phyloP scores from a whole-genome alignment of 2,888 invertebrate genomes.

The Physocephala rufipes region DNA sequence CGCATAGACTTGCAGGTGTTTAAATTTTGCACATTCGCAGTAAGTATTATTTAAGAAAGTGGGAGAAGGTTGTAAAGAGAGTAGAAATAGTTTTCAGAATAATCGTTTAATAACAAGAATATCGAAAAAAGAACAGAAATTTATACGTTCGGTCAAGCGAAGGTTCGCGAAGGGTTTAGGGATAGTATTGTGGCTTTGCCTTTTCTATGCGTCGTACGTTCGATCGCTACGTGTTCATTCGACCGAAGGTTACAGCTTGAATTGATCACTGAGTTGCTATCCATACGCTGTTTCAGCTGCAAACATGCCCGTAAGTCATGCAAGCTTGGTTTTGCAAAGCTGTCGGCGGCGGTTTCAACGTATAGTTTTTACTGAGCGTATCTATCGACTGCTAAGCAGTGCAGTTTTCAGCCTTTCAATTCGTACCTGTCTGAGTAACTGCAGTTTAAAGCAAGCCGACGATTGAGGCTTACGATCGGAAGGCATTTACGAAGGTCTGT shows the following conservation, averaged over 20 bases:
- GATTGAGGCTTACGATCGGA: too few relatives aligned
- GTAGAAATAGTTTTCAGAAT: too few relatives aligned
- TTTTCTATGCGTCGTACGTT: too few relatives aligned
- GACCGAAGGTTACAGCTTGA: background rate
- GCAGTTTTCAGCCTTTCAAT: background rate
- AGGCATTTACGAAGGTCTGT: background rate
- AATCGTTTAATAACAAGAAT: too few relatives aligned
- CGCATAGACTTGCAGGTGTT: slow-evolving; percentile 24
- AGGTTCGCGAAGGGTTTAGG: too few relatives aligned
- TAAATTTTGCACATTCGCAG: slow-evolving; percentile 20
- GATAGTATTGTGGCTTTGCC: too few relatives aligned
- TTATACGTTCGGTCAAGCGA: too few relatives aligned
- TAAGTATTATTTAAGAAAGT: slow-evolving; percentile 16
- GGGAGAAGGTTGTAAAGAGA: background rate
- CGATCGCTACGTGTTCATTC: too few relatives aligned
- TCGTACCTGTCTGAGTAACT: slow-evolving; percentile 29
- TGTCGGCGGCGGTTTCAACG: background rate
- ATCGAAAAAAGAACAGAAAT: slow-evolving; percentile 9
- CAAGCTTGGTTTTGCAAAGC: slow-evolving; percentile 9
- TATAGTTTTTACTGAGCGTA: background rate
- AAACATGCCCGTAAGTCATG: slow-evolving; percentile 15
- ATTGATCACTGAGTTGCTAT: slow-evolving; percentile 1
- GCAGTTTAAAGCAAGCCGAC: too few relatives aligned
- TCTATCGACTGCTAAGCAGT: too few relatives aligned
- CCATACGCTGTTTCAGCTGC: slow-evolving; percentile 16